Percentiles rank a stretch among this genome's conserved stretches.
Evolutionary conservation across 2,113 vertebrate genomes (phyloP).

Genomic region (Alexandromys fortis): DNA sequence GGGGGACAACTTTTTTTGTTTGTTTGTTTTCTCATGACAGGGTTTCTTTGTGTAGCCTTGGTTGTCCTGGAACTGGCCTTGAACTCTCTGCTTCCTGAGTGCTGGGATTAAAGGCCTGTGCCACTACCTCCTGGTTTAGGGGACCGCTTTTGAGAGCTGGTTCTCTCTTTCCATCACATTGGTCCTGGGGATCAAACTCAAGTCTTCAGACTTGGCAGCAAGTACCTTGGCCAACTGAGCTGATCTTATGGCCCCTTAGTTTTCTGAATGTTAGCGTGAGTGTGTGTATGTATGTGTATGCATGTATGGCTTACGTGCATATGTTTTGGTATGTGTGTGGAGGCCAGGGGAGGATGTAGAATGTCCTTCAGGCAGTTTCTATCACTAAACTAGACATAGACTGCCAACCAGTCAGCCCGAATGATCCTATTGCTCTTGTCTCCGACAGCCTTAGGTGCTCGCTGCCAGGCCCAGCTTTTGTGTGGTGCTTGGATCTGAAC

Average conservation of each 20-base stretch:
- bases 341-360: neutral
- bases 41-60: neutral
- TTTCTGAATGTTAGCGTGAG: neutral
- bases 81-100: neutral
- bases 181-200: neutral
- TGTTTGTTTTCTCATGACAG: neutral
- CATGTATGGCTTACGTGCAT: neutral
- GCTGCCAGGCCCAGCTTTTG: neutral
- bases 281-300: neutral
- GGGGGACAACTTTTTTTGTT: neutral
- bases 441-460: neutral
- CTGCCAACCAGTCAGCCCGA: neutral
- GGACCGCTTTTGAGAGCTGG: neutral
- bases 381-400: neutral
- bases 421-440: neutral
- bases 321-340: neutral
- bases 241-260: neutral
- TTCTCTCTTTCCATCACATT: neutral
- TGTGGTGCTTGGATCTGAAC: neutral
- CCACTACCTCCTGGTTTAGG: neutral
- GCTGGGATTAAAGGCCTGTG: neutral
- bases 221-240: neutral
- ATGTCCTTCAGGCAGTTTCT: neutral
- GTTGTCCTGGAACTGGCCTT: neutral
- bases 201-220: neutral